These are phyloP conservation scores for Boloria selene DNA, from an alignment of 2,888 invertebrate species.

Conservation along the genomic window DNA sequence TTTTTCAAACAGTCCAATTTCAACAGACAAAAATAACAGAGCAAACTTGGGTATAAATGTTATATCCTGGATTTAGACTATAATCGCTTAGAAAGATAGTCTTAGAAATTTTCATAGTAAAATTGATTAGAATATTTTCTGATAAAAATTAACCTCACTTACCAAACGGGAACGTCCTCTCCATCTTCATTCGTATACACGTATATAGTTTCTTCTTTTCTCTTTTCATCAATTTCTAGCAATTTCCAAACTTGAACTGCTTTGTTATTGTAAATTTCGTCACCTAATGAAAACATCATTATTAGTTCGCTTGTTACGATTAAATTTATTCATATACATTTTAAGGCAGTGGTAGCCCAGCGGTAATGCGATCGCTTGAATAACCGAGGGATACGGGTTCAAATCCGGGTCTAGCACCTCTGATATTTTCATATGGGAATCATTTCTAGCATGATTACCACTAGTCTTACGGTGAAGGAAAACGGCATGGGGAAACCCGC, in stretches of 20 bases:
- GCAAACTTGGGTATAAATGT: too few species aligned
- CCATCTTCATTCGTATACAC: slow-evolving; percentile 36
- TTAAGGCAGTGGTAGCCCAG: too few species aligned
- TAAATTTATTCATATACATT: not conserved
- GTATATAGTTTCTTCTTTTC: slow-evolving; percentile 28
- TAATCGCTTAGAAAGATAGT: not conserved
- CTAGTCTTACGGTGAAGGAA: too few species aligned
- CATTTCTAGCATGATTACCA: too few species aligned
- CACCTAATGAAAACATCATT: not conserved
- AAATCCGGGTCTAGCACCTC: too few species aligned
- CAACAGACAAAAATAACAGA: too few species aligned
- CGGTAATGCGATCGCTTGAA: too few species aligned
- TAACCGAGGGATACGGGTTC: too few species aligned
- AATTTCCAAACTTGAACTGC: slow-evolving; percentile 33
- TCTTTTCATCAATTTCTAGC: not conserved
- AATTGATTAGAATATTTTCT: not conserved
- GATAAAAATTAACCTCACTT: slow-evolving; percentile 18
- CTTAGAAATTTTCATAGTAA: not conserved
- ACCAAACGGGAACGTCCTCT: slow-evolving; percentile 44
- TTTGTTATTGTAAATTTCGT: slow-evolving; percentile 11
- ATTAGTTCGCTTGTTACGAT: not conserved
- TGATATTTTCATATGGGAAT: too few species aligned
- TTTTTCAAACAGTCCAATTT: too few species aligned
- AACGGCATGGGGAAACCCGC: too few species aligned
- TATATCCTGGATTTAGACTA: too few species aligned